phyloP scores from a whole-genome alignment of 2,797 vertebrate genomes.

The Iguana delicatissima region DNA sequence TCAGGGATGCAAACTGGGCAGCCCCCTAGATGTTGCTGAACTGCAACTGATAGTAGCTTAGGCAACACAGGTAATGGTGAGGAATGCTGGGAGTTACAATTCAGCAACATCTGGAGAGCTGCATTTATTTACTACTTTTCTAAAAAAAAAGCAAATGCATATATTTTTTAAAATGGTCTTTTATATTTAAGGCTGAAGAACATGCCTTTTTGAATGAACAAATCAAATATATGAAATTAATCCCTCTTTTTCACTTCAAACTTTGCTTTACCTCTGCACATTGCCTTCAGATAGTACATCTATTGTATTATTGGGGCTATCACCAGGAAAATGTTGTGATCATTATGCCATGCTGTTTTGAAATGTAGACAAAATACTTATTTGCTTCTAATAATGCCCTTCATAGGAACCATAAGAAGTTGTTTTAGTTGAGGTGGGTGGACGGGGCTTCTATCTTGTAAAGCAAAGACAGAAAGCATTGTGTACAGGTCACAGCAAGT shows the following conservation, averaged over 20 bases:
- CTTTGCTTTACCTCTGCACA: constrained; percentile 17
- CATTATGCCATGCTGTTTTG: constrained; percentile 27
- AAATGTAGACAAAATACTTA: constrained; percentile 42
- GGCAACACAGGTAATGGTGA: no score
- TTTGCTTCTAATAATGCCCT: constrained; percentile 43
- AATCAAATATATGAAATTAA: constrained; percentile 29
- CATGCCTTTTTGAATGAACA: neutral
- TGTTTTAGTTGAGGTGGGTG: constrained; percentile 23
- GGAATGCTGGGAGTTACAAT: no score
- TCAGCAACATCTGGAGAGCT: no score
- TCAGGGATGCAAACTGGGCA: no score
- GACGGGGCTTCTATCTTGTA: constrained; percentile 32
- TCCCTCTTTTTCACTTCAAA: neutral
- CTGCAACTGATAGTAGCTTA: no score
- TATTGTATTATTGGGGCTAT: neutral
- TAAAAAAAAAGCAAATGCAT: neutral
- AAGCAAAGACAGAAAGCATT: constrained; percentile 16
- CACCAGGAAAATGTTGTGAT: constrained; percentile 17
- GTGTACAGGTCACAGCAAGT: constrained; percentile 37
- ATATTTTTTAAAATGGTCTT: neutral
- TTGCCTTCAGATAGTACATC: constrained; percentile 26
- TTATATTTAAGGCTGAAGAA: constrained; percentile 13
- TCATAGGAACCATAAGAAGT: constrained; percentile 15
- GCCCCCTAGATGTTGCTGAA: no score
- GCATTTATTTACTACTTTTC: neutral